These are phyloP conservation scores for Sula dactylatra DNA, from an alignment of 2,113 vertebrate species.

Conservation along the genomic window DNA sequence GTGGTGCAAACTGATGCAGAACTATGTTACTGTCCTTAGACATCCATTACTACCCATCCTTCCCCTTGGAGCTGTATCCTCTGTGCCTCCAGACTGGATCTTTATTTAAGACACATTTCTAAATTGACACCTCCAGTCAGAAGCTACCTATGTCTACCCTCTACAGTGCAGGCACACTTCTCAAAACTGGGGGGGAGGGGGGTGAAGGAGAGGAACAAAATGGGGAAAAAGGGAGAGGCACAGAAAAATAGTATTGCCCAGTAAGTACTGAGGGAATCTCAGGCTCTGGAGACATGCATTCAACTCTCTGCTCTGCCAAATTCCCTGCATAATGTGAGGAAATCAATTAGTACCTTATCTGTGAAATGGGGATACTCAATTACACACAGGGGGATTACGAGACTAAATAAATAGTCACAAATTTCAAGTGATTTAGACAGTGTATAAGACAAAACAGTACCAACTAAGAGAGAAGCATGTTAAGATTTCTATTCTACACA, in stretches of 20 bases:
- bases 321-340: constrained; percentile 45
- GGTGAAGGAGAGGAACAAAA: not conserved
- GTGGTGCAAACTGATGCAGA: not conserved
- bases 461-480: not conserved
- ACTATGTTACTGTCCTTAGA: not conserved
- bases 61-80: not conserved
- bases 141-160: not conserved
- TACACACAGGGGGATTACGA: constrained; percentile 51
- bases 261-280: constrained; percentile 20
- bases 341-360: constrained; percentile 65
- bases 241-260: not conserved
- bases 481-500: not conserved
- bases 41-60: not conserved
- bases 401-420: constrained; percentile 58
- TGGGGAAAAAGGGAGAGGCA: not conserved
- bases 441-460: not conserved
- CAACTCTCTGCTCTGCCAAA: constrained; percentile 56
- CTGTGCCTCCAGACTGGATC: not conserved
- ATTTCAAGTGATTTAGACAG: constrained; percentile 41
- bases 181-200: not conserved
- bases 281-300: constrained; percentile 17
- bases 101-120: not conserved
- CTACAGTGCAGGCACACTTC: not conserved
- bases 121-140: not conserved
- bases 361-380: constrained; percentile 62